A percentile compares a stretch with the other conserved stretches of the same genome.
Conservation (phyloP, 2,113 vertebrate genomes). For the Prunella fulvescens region DNA sequence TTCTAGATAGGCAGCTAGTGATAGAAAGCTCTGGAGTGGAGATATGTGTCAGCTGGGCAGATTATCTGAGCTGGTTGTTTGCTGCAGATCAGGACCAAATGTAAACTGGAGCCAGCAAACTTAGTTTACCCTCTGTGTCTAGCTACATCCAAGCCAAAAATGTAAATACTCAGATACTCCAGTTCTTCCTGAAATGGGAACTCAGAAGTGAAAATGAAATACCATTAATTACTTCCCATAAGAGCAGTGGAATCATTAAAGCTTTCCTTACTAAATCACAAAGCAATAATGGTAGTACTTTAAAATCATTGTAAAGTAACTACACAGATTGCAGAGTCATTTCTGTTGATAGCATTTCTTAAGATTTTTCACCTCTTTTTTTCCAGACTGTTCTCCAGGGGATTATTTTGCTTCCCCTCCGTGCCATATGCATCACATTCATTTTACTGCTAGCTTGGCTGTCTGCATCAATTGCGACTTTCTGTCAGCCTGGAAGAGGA, state of each 20-base stretch:
- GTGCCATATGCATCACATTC: constrained; percentile 71
- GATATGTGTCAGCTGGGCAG: neutral
- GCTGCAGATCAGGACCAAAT: neutral
- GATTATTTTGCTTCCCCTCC: constrained; percentile 87
- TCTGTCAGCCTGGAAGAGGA: constrained; percentile 72
- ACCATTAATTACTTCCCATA: neutral
- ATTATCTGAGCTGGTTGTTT: neutral
- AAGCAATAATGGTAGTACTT: neutral
- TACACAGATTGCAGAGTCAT: neutral
- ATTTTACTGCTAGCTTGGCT: constrained; percentile 85
- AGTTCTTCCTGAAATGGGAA: neutral
- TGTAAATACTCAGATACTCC: neutral
- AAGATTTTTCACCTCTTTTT: neutral
- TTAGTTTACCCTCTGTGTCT: neutral
- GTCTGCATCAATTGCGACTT: constrained; percentile 78
- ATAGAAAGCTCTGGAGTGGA: neutral
- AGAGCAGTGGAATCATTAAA: neutral
- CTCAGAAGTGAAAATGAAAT: neutral
- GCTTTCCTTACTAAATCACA: neutral
- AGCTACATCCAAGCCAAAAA: neutral
- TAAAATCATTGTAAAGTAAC: neutral
- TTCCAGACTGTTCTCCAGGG: constrained; percentile 78
- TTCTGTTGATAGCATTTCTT: neutral
- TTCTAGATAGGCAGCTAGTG: neutral
- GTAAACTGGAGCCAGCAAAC: neutral